Conservation (phyloP, 1,140 invertebrate species). For the Eriocheir sinensis region DNA sequence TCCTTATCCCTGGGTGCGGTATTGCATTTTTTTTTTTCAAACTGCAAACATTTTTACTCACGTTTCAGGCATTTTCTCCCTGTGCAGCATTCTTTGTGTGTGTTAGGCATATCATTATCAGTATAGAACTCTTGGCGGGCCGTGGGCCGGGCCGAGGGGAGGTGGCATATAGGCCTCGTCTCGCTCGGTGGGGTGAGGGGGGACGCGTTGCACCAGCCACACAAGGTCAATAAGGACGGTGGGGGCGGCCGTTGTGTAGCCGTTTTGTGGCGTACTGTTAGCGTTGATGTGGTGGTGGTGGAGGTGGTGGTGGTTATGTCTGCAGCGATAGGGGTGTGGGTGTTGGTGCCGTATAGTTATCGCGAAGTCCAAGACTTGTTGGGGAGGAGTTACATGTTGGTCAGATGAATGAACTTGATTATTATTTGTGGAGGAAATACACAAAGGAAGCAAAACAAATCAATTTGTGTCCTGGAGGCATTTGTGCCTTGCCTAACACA, state of each 20-base stretch:
- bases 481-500: not conserved
- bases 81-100: too few species aligned
- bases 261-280: not conserved
- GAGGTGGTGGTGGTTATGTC: not conserved
- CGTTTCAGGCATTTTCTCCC: too few species aligned
- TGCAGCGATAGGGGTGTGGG: not conserved
- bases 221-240: conserved; percentile 3
- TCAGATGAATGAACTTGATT: too few species aligned
- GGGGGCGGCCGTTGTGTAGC: not conserved
- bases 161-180: not conserved
- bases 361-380: too few species aligned
- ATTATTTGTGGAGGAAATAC: too few species aligned
- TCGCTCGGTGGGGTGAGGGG: not conserved
- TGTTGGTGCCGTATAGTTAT: not conserved
- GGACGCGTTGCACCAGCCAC: not conserved
- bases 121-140: not conserved
- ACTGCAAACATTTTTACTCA: too few species aligned
- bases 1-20: too few species aligned
- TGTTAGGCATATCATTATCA: not conserved
- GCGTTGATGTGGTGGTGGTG: too few species aligned
- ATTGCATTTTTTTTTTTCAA: too few species aligned
- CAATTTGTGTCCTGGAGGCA: too few species aligned
- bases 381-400: too few species aligned
- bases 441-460: too few species aligned
- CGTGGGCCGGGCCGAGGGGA: not conserved